Percentiles rank a stretch among this genome's conserved stretches.
These are phyloP conservation scores for Drosophila parvula DNA, from an alignment of 1,140 invertebrate genomes.

Conservation along the genomic window DNA sequence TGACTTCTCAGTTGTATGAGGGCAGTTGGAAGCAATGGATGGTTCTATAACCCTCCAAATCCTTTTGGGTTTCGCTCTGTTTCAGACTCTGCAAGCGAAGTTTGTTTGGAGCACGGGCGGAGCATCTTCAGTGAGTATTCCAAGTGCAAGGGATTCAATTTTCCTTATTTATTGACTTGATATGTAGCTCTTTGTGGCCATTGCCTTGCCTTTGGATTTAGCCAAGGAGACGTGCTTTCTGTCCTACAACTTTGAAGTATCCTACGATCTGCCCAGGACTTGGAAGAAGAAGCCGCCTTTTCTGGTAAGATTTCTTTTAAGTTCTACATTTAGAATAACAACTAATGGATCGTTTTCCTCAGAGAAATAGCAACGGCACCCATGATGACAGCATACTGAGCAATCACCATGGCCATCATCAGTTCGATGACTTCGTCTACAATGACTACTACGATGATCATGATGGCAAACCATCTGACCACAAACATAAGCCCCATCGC, in stretches of 20 bases:
- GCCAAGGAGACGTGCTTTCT: conserved; percentile 88
- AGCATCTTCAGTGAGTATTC: conserved; percentile 40
- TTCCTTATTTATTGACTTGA: neutral
- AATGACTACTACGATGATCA: conserved; percentile 46
- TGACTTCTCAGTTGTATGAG: conserved; percentile 11
- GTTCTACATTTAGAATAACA: neutral
- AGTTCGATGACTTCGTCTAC: conserved; percentile 49
- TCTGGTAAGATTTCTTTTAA: conserved; percentile 41
- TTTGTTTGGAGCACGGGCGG: conserved; percentile 64
- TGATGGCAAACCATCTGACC: conserved; percentile 1
- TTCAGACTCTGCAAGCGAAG: conserved; percentile 6
- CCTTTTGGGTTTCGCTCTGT: conserved; percentile 2
- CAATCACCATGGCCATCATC: conserved; percentile 16
- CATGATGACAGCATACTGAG: conserved; percentile 1
- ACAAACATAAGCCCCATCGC: conserved; percentile 27
- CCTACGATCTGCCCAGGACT: conserved; percentile 85
- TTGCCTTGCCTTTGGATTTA: conserved; percentile 89
- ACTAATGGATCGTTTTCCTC: too few species aligned
- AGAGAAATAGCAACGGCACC: conserved; percentile 47
- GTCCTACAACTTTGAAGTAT: conserved; percentile 90
- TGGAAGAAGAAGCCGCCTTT: conserved; percentile 49
- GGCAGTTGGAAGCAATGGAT: conserved; percentile 16
- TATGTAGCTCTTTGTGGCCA: conserved; percentile 86
- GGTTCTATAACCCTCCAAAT: conserved; percentile 10
- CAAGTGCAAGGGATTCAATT: neutral